A percentile compares a stretch with the other conserved stretches of the same genome.
Evolutionary conservation across 2,113 vertebrate genomes (phyloP).

Genomic region (Corythaixoides concolor): DNA sequence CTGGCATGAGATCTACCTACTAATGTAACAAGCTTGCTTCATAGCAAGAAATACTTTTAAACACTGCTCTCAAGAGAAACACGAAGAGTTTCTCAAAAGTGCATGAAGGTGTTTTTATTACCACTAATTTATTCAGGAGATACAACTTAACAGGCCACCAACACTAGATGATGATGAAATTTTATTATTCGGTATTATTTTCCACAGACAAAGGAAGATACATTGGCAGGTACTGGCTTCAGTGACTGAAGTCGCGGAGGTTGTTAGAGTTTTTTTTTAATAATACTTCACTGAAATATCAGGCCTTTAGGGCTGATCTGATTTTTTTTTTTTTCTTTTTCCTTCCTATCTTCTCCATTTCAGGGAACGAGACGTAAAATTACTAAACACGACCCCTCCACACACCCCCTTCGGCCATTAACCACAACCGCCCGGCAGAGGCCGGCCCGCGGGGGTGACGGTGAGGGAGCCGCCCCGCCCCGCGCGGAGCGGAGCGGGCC

Average conservation of each 20-base stretch:
- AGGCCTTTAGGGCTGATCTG: background rate
- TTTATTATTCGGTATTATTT: background rate
- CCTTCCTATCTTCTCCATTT: background rate
- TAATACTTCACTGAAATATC: background rate
- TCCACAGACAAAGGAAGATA: background rate
- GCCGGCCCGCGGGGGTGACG: too few species aligned
- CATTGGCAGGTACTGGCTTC: background rate
- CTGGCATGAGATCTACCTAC: background rate
- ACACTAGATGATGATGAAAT: background rate
- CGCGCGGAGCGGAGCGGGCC: too few species aligned
- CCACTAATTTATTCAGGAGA: background rate
- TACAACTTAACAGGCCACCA: background rate
- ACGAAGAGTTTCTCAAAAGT: background rate
- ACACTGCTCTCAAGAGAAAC: background rate
- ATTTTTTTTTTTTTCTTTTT: too few species aligned
- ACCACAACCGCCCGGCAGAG: too few species aligned
- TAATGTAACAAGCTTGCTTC: background rate
- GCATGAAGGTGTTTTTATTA: background rate
- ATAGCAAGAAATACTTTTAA: background rate
- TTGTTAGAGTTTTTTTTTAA: background rate
- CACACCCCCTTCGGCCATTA: rapidly evolving
- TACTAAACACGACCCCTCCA: too few species aligned
- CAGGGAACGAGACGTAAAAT: background rate
- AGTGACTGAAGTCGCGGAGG: background rate
- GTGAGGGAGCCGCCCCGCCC: background rate